phyloP scores from a whole-genome alignment of 2,113 vertebrate species.

The Paedocypris sp. region DNA sequence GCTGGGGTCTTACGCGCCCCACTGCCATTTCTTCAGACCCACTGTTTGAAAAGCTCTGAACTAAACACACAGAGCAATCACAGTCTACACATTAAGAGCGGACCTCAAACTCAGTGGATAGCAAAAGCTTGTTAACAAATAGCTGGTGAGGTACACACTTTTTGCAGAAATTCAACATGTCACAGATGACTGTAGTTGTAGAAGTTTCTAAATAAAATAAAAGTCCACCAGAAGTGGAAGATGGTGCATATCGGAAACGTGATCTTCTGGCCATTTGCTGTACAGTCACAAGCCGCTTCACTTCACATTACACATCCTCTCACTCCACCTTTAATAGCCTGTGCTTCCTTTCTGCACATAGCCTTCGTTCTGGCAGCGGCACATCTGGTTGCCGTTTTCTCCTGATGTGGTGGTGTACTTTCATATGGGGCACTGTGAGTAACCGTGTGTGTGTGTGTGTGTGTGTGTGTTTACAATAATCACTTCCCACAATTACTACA shows the following conservation, averaged over 20 bases:
- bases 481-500: constrained; percentile 35
- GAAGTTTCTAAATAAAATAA: too few relatives aligned
- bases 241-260: not conserved
- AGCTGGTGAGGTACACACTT: not conserved
- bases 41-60: too few relatives aligned
- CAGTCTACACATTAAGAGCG: too few relatives aligned
- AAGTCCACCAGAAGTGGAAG: constrained; percentile 1
- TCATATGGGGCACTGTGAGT: not conserved
- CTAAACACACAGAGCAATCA: too few relatives aligned
- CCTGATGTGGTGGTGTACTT: constrained; percentile 32
- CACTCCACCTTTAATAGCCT: constrained; percentile 29
- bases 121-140: not conserved
- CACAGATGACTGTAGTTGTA: too few relatives aligned
- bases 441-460: too few relatives aligned
- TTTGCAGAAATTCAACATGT: too few relatives aligned
- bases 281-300: constrained; percentile 14
- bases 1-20: too few relatives aligned
- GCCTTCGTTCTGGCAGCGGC: constrained; percentile 21
- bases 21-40: too few relatives aligned
- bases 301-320: constrained; percentile 17
- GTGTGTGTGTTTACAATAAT: constrained; percentile 35
- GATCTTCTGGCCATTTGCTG: constrained; percentile 13
- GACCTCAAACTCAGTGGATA: too few relatives aligned
- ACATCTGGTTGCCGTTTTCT: constrained; percentile 39
- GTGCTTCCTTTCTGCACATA: constrained; percentile 25